Conservation (phyloP, 2,797 vertebrate species). For the Sebastes hopkinsi region DNA sequence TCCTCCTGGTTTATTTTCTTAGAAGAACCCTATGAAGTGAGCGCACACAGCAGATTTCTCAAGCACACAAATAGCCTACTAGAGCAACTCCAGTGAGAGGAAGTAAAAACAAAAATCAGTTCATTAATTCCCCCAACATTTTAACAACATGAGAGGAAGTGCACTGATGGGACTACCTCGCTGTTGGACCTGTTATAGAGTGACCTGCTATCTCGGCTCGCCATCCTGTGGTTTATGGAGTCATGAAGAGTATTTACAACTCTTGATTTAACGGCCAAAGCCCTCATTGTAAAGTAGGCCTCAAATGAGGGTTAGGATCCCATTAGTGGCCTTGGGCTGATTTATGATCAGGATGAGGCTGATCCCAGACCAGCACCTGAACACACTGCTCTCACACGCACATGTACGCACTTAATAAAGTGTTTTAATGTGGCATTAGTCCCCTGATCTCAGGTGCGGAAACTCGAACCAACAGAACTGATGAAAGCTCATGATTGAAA, state of each 20-base stretch:
- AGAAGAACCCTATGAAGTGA: slow-evolving; percentile 49
- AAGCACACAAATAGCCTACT: slow-evolving; percentile 25
- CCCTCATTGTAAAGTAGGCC: slow-evolving; percentile 55
- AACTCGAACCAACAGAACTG: not conserved
- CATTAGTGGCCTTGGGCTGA: slow-evolving; percentile 59
- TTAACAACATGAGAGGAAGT: not conserved
- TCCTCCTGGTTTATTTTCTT: slow-evolving; percentile 31
- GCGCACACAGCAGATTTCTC: slow-evolving; percentile 61
- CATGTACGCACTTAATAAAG: slow-evolving; percentile 17
- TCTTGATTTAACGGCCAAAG: slow-evolving; percentile 59
- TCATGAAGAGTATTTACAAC: slow-evolving; percentile 65
- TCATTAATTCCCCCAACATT: not conserved
- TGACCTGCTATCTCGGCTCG: slow-evolving; percentile 31
- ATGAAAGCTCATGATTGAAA: slow-evolving; percentile 11
- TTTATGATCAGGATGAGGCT: slow-evolving; percentile 46
- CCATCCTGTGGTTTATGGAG: slow-evolving; percentile 42
- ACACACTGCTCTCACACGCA: slow-evolving; percentile 2
- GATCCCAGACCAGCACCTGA: slow-evolving; percentile 27
- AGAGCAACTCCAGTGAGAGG: slow-evolving; percentile 63
- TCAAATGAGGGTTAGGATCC: slow-evolving; percentile 69
- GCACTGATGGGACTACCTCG: not conserved
- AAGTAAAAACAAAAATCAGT: slow-evolving; percentile 35
- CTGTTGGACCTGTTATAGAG: slow-evolving; percentile 11
- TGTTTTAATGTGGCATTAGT: slow-evolving; percentile 10
- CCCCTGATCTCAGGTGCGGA: not conserved